These are phyloP conservation scores for Leptonema lineaticorne DNA, from an alignment of 1,140 invertebrate species.

Conservation along the genomic window DNA sequence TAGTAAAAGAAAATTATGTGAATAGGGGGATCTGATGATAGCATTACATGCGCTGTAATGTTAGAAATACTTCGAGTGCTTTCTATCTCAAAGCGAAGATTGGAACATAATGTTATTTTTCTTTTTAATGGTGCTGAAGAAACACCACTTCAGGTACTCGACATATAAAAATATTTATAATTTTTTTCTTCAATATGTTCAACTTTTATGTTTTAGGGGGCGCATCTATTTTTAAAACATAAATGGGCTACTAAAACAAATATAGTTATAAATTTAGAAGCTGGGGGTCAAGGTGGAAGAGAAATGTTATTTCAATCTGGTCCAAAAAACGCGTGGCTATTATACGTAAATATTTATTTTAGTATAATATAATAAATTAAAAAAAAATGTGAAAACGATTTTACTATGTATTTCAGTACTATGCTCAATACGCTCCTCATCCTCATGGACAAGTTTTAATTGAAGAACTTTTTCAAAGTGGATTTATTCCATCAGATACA, in stretches of 20 bases:
- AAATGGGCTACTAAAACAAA: slow-evolving; percentile 66
- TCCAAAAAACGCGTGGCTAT: slow-evolving; percentile 63
- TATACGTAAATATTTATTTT: slow-evolving; percentile 47
- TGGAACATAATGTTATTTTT: slow-evolving; percentile 68
- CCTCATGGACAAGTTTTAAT: slow-evolving; percentile 67
- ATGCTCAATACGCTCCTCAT: slow-evolving; percentile 60
- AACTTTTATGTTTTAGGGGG: slow-evolving; percentile 53
- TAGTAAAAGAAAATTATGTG: background rate
- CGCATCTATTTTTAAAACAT: slow-evolving; percentile 79
- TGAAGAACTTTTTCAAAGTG: slow-evolving; percentile 77
- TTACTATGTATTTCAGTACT: slow-evolving; percentile 51
- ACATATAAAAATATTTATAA: background rate
- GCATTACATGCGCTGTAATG: slow-evolving; percentile 73
- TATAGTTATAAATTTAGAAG: slow-evolving; percentile 75
- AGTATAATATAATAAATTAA: background rate
- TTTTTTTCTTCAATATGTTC: background rate
- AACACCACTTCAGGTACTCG: slow-evolving; percentile 56
- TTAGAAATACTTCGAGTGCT: slow-evolving; percentile 68
- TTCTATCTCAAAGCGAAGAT: slow-evolving; percentile 54
- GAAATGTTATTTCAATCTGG: slow-evolving; percentile 74
- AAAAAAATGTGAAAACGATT: background rate
- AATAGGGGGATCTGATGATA: slow-evolving; percentile 73
- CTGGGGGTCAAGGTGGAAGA: slow-evolving; percentile 73
- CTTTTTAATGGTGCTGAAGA: slow-evolving; percentile 82
- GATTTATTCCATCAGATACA: slow-evolving; percentile 75